A percentile compares a stretch with the other conserved stretches of the same genome.
phyloP scores from a whole-genome alignment of 2,888 invertebrate species.

The Carabus problematicus region DNA sequence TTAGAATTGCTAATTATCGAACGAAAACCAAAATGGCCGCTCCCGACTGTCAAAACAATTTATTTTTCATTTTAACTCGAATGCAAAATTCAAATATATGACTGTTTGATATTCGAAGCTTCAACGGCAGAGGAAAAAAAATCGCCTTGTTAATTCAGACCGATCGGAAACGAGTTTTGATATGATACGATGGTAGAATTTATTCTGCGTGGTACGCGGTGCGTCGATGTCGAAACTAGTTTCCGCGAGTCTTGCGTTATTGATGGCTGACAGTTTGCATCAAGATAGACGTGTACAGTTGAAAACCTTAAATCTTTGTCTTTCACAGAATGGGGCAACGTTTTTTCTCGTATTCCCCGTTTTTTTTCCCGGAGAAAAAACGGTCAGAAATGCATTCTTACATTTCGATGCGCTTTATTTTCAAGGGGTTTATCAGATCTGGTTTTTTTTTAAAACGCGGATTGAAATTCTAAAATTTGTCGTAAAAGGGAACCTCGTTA shows the following conservation, averaged over 20 bases:
- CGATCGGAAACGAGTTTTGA: conserved; percentile 49
- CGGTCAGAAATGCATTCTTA: conserved; percentile 45
- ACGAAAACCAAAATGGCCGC: conserved; percentile 50
- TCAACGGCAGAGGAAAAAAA: conserved; percentile 48
- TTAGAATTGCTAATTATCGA: conserved; percentile 59
- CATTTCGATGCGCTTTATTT: conserved; percentile 45
- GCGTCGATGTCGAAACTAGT: conserved; percentile 10
- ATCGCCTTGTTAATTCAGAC: conserved; percentile 53
- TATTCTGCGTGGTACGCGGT: background rate
- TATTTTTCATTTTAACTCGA: conserved; percentile 46
- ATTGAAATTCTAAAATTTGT: conserved; percentile 38
- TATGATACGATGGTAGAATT: conserved; percentile 9
- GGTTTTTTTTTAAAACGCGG: conserved; percentile 28
- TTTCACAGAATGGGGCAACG: conserved; percentile 49
- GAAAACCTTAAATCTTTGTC: conserved; percentile 55
- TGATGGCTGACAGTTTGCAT: conserved; percentile 58
- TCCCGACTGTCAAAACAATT: conserved; percentile 49
- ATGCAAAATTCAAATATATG: conserved; percentile 48
- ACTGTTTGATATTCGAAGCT: conserved; percentile 49
- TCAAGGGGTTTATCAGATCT: conserved; percentile 46
- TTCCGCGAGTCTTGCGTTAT: conserved; percentile 50
- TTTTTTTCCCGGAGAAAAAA: conserved; percentile 46
- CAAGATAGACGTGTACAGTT: conserved; percentile 56
- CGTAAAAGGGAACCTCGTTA: conserved; percentile 36
- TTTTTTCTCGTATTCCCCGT: conserved; percentile 44